Conservation (phyloP, 2,888 invertebrate species). For the Ormyrus rosae region DNA sequence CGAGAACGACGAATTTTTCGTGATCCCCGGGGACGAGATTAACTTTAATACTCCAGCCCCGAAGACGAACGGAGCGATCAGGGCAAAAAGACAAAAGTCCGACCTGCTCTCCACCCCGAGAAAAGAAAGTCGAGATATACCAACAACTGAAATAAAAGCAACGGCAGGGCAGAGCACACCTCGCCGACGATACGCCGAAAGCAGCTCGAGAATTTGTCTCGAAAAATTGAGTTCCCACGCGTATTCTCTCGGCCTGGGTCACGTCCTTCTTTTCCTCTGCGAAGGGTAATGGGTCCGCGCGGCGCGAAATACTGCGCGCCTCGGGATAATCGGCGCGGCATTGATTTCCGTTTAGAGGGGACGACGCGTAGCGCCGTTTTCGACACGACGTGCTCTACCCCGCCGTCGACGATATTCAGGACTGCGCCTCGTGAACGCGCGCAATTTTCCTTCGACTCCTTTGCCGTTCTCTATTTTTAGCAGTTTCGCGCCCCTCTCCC, state of each 20-base stretch:
- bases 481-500: not conserved
- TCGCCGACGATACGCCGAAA: not conserved
- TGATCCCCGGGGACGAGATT: slow-evolving; percentile 42
- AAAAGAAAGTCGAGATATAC: not conserved
- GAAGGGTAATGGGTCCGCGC: not conserved
- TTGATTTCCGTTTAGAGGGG: slow-evolving; percentile 58
- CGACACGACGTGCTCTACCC: slow-evolving; percentile 14
- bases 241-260: slow-evolving; percentile 1
- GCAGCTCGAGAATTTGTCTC: not conserved
- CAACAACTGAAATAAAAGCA: not conserved
- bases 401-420: slow-evolving; percentile 1
- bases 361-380: not conserved
- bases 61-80: not conserved
- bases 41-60: slow-evolving; percentile 36
- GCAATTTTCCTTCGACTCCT: too few species aligned
- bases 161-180: not conserved
- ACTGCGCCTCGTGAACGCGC: too few species aligned
- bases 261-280: not conserved
- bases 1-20: slow-evolving; percentile 40
- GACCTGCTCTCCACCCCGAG: not conserved
- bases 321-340: slow-evolving; percentile 56
- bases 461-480: too few species aligned
- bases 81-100: not conserved
- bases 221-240: not conserved
- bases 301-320: slow-evolving; percentile 13